phyloP scores from a whole-genome alignment of 2,113 vertebrate species.

The Mobula hypostoma region DNA sequence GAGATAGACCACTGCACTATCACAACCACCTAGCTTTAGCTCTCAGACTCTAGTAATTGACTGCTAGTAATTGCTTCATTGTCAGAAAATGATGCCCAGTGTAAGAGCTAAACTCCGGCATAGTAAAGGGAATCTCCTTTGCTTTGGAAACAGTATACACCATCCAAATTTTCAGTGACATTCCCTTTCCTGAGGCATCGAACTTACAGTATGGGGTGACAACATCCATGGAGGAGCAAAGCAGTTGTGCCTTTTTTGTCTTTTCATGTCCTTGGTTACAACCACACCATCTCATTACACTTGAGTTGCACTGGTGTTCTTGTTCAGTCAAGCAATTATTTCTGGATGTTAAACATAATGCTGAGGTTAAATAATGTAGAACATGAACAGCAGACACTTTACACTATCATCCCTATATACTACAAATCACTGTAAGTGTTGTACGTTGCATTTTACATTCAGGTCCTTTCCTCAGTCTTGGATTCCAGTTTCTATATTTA shows the following conservation, averaged over 20 bases:
- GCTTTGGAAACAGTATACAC: too few relatives aligned
- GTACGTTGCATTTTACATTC: background rate
- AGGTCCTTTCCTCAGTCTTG: too few relatives aligned
- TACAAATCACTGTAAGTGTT: too few relatives aligned
- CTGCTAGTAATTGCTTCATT: background rate
- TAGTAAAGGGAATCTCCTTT: too few relatives aligned
- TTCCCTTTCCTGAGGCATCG: too few relatives aligned
- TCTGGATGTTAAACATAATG: too few relatives aligned
- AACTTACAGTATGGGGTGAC: background rate
- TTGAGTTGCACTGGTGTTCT: background rate
- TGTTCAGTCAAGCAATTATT: background rate
- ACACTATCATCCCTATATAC: background rate
- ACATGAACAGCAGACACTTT: background rate
- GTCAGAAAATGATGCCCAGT: background rate
- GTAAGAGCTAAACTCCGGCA: background rate
- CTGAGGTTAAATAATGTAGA: background rate
- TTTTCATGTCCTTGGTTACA: background rate
- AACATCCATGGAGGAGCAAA: background rate
- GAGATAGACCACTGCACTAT: background rate
- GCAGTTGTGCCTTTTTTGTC: background rate
- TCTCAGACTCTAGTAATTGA: background rate
- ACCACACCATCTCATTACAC: background rate
- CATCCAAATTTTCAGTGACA: background rate
- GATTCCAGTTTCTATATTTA: too few relatives aligned
- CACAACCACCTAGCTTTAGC: background rate